Evolutionary conservation across 2,888 invertebrate genomes (phyloP), one percentile per base, ranked within the genome.

Genomic region (Eristalinus aeneus): DNA sequence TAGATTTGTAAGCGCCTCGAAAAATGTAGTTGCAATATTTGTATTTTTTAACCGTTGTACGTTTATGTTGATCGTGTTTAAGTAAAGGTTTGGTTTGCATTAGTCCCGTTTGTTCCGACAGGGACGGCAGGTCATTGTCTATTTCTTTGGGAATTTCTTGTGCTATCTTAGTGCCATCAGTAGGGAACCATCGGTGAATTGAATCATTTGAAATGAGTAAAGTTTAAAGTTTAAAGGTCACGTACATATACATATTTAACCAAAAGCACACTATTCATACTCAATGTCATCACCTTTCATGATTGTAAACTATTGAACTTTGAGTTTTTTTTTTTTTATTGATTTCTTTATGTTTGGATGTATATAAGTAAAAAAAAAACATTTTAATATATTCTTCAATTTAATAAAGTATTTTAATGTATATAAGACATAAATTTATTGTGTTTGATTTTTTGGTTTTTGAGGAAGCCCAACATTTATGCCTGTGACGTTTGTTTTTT

Each of bases 401-500:
- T 73, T 84, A 88, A 88, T 88, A 88, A 83, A 87, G 68, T 60
- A 76, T 72, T 53, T 53, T 69, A 81, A 27, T 81, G 81, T 85
- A 69, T 85, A 77, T 85, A 81, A 63, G 16, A 46, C n/a, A 1
- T 16, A n/a, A n/a, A n/a, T n/a, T n/a, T n/a, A 16, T 1, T 46
- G 39, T 4, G 3, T 46, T 6, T n/a, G n/a, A n/a, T n/a, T n/a
- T n/a, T n/a, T n/a, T n/a, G n/a, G n/a, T n/a, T n/a, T n/a, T n/a
- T n/a, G n/a, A n/a, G n/a, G n/a, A n/a, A n/a, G n/a, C n/a, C n/a
- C n/a, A n/a, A n/a, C n/a, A n/a, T n/a, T n/a, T n/a, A n/a, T n/a
- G n/a, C n/a, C n/a, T n/a, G n/a, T n/a, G n/a, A n/a, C n/a, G n/a
- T n/a, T n/a, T n/a, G n/a, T n/a, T n/a, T n/a, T n/a, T n/a, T n/a